Conservation (phyloP, 2,113 vertebrate species). For the Hippocampus barbouri region DNA sequence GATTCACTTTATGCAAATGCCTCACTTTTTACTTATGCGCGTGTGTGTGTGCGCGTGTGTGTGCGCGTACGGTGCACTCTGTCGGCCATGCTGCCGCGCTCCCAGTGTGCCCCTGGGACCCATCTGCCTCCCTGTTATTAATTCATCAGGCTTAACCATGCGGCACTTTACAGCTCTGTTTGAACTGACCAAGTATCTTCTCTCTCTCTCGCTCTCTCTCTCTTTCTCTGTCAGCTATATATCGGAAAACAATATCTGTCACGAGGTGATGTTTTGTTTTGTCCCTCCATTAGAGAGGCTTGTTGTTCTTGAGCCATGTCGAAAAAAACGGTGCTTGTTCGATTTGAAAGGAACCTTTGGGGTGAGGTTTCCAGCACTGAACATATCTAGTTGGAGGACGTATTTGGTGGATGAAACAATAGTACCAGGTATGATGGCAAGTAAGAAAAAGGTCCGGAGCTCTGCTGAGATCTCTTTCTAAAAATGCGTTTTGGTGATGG, state of each 20-base stretch:
- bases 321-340: neutral
- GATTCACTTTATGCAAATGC: slow-evolving; percentile 29
- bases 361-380: neutral
- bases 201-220: slow-evolving; percentile 2
- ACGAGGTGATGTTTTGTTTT: slow-evolving; percentile 6
- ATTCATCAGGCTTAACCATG: slow-evolving; percentile 79
- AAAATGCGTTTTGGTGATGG: too few relatives aligned
- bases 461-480: too few relatives aligned
- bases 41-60: slow-evolving; percentile 21
- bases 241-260: slow-evolving; percentile 59
- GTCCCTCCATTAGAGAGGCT: neutral
- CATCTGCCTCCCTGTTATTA: slow-evolving; percentile 78
- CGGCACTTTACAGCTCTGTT: slow-evolving; percentile 76
- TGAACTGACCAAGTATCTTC: slow-evolving; percentile 69
- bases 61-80: slow-evolving; percentile 31
- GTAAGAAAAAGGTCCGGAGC: too few relatives aligned
- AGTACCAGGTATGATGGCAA: too few relatives aligned
- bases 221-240: slow-evolving; percentile 22
- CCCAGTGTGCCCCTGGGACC: slow-evolving; percentile 74
- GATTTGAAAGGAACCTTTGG: neutral
- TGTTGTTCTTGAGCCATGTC: neutral
- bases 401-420: neutral
- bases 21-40: slow-evolving; percentile 12
- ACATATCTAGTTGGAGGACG: neutral
- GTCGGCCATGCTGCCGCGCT: slow-evolving; percentile 64